Percentiles rank a stretch among this genome's conserved stretches.
Conservation (phyloP, 2,888 invertebrate species). For the Steinernema hermaphroditum region DNA sequence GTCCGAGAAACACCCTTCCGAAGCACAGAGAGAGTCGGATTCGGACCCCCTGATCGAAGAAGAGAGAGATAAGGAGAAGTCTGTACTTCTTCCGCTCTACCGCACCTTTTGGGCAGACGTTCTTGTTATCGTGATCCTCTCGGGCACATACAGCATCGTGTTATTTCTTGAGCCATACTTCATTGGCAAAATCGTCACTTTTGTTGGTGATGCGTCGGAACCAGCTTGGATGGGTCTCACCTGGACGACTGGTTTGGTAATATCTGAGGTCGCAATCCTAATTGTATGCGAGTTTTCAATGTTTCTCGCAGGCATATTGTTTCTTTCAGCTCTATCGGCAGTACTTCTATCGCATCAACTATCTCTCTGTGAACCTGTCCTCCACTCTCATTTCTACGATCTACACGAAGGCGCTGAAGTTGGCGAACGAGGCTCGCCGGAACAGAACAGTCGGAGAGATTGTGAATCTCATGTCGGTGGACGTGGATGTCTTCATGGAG, state of each 20-base stretch:
- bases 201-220: constrained; percentile 57
- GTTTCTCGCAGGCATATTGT: no score
- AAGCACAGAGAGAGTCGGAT: no score
- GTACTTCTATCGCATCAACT: constrained; percentile 77
- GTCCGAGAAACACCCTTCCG: no score
- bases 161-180: constrained; percentile 54
- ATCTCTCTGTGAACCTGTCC: not conserved
- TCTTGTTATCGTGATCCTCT: not conserved
- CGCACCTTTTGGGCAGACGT: not conserved
- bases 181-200: constrained; percentile 55
- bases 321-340: constrained; percentile 76
- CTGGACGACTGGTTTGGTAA: constrained; percentile 78
- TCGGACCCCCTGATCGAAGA: no score
- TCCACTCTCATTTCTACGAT: not conserved
- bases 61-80: no score
- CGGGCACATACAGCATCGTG: not conserved
- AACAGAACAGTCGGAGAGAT: constrained; percentile 71
- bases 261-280: constrained; percentile 80
- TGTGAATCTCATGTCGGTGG: constrained; percentile 71
- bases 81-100: no score
- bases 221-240: constrained; percentile 73
- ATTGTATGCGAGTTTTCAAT: not conserved
- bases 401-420: constrained; percentile 64
- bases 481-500: constrained; percentile 67
- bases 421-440: constrained; percentile 69